Evolutionary conservation across 2,797 vertebrate genomes (phyloP).

Genomic region (Chrysocyon brachyurus): DNA sequence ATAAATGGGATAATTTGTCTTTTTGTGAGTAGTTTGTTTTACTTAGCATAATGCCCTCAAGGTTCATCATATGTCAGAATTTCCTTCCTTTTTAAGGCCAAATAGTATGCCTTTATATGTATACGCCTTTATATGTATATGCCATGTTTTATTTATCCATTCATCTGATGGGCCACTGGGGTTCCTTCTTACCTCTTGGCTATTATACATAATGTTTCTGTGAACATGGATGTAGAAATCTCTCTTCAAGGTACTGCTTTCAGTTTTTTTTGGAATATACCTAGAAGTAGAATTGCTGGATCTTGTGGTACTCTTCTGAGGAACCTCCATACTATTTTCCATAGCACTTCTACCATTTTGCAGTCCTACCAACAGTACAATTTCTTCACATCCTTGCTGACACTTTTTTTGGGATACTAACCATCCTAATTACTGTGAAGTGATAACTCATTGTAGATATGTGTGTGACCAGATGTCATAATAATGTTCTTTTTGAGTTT

Average conservation of each 20-base stretch:
- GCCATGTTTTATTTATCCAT: background rate
- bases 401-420: background rate
- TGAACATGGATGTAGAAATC: background rate
- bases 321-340: background rate
- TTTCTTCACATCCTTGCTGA: background rate
- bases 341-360: background rate
- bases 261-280: background rate
- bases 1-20: background rate
- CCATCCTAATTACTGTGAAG: background rate
- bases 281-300: background rate
- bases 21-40: background rate
- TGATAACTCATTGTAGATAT: background rate
- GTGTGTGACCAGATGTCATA: background rate
- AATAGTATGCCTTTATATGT: background rate
- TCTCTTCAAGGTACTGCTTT: background rate
- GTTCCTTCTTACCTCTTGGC: background rate
- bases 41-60: background rate
- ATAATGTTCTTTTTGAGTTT: background rate
- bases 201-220: background rate
- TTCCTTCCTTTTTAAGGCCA: background rate
- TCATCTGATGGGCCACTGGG: background rate
- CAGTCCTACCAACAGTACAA: background rate
- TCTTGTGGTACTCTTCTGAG: background rate
- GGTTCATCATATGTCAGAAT: background rate
- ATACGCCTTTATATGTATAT: background rate